Evolutionary conservation across 2,888 invertebrate genomes (phyloP).

Genomic region (Pandemis heparana): DNA sequence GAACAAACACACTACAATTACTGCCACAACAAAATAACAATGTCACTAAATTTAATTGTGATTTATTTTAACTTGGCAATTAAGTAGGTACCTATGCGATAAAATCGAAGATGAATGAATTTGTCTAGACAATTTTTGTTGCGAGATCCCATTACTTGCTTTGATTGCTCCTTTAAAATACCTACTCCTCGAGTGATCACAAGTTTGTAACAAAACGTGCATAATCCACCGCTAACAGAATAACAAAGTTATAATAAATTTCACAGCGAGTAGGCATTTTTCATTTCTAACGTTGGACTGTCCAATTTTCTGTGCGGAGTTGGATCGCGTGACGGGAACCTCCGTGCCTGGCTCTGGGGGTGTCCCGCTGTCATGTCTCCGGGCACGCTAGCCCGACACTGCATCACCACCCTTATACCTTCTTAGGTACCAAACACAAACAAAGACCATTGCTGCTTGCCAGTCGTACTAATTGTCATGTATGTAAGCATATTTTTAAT

Average conservation of each 20-base stretch:
- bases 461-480: background rate
- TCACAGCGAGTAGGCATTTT: slow-evolving; percentile 60
- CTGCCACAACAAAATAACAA: background rate
- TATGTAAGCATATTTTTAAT: no score
- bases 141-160: background rate
- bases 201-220: background rate
- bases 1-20: slow-evolving; percentile 6
- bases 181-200: background rate
- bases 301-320: slow-evolving; percentile 58
- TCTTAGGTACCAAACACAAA: slow-evolving; percentile 7
- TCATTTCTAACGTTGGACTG: slow-evolving; percentile 47
- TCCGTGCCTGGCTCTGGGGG: slow-evolving; percentile 70
- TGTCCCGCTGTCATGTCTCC: slow-evolving; percentile 73
- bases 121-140: background rate
- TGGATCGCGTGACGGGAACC: slow-evolving; percentile 73
- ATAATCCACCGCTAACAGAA: background rate
- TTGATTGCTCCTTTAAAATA: background rate
- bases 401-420: slow-evolving; percentile 26
- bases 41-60: background rate
- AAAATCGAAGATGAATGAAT: background rate
- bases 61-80: background rate
- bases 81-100: background rate
- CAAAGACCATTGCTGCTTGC: background rate
- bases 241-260: slow-evolving; percentile 52
- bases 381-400: slow-evolving; percentile 67